phyloP scores from a whole-genome alignment of 2,888 invertebrate genomes.

The Sphecodes monilicornis region DNA sequence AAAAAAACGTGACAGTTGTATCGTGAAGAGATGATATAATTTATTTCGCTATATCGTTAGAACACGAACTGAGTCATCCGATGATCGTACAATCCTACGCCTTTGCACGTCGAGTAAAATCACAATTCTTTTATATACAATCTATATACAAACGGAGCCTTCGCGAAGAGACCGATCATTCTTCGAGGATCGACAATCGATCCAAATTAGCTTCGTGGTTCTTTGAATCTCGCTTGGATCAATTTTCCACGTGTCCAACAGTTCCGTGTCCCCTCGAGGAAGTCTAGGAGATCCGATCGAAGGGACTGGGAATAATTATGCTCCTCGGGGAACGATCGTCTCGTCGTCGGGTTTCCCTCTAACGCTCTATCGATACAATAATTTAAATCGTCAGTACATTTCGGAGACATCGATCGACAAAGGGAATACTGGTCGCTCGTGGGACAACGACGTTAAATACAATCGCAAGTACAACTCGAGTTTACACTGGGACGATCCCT shows the following conservation, averaged over 20 bases:
- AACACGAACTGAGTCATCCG: slow-evolving; percentile 81
- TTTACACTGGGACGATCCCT: slow-evolving; percentile 78
- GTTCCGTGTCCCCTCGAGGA: slow-evolving; percentile 12
- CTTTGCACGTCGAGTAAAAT: slow-evolving; percentile 79
- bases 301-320: not conserved
- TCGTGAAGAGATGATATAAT: slow-evolving; percentile 79
- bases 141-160: slow-evolving; percentile 63
- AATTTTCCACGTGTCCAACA: not conserved
- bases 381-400: slow-evolving; percentile 82
- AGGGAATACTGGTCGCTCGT: slow-evolving; percentile 81
- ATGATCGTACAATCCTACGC: slow-evolving; percentile 77
- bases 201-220: not conserved
- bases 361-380: slow-evolving; percentile 76
- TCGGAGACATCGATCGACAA: slow-evolving; percentile 80
- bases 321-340: slow-evolving; percentile 43
- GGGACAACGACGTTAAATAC: slow-evolving; percentile 78
- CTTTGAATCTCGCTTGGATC: slow-evolving; percentile 18
- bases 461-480: slow-evolving; percentile 74
- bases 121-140: slow-evolving; percentile 81
- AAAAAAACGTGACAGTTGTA: slow-evolving; percentile 27
- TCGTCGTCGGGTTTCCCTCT: slow-evolving; percentile 27
- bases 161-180: slow-evolving; percentile 20
- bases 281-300: not conserved
- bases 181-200: slow-evolving; percentile 25
- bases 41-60: slow-evolving; percentile 82